Evolutionary conservation across 2,113 vertebrate species (phyloP).

Genomic region (Meriones unguiculatus): DNA sequence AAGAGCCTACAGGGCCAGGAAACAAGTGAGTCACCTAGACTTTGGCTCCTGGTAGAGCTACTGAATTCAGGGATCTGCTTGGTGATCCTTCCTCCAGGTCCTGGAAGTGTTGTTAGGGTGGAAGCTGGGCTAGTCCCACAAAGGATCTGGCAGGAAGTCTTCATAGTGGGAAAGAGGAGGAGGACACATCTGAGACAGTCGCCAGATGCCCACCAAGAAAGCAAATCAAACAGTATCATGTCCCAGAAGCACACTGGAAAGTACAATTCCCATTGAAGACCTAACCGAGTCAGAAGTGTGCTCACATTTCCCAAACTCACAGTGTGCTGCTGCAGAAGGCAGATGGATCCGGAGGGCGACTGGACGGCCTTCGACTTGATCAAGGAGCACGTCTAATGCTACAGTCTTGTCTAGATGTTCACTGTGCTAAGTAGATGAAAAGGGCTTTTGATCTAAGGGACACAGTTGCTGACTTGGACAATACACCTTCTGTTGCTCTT

Average conservation of each 20-base stretch:
- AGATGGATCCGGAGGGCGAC: background rate
- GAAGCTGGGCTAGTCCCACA: background rate
- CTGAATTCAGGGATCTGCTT: background rate
- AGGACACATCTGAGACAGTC: background rate
- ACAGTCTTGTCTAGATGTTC: background rate
- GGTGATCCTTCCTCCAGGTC: background rate
- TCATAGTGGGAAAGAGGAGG: background rate
- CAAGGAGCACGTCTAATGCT: background rate
- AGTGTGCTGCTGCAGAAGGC: background rate
- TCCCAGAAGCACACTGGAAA: background rate
- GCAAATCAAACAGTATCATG: background rate
- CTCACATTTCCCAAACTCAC: slow-evolving; percentile 24
- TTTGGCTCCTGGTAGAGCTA: background rate
- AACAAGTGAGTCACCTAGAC: background rate
- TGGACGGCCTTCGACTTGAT: background rate
- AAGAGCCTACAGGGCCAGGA: background rate
- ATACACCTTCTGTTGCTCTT: background rate
- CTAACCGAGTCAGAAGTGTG: background rate
- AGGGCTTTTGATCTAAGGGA: background rate
- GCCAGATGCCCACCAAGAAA: background rate
- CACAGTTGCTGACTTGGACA: background rate
- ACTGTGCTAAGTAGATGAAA: background rate
- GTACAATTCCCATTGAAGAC: background rate
- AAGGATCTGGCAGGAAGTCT: background rate
- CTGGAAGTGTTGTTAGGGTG: background rate